These are phyloP conservation scores for Brachyhypopomus gauderio DNA, from an alignment of 2,113 vertebrate genomes.

Conservation along the genomic window DNA sequence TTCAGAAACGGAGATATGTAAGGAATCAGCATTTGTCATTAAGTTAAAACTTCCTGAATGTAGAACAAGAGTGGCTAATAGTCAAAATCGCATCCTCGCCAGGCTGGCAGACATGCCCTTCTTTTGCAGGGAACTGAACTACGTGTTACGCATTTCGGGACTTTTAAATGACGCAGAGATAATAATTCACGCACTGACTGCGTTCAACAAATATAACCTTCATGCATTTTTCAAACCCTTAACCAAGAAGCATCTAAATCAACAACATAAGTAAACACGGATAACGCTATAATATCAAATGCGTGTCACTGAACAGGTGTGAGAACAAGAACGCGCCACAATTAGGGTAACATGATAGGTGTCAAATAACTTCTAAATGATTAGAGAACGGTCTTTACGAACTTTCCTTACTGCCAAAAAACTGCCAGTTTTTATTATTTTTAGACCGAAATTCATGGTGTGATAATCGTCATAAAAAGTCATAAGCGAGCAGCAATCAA, in stretches of 20 bases:
- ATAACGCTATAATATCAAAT: neutral
- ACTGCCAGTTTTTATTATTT: neutral
- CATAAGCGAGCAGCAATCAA: too few relatives aligned
- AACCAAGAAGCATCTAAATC: neutral
- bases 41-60: slow-evolving; percentile 40
- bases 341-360: neutral
- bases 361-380: neutral
- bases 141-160: neutral
- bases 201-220: neutral
- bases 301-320: slow-evolving; percentile 11
- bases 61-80: neutral
- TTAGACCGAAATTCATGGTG: too few relatives aligned
- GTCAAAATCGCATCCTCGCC: slow-evolving; percentile 42
- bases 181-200: neutral
- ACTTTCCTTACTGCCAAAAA: neutral
- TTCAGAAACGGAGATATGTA: neutral
- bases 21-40: slow-evolving; percentile 4
- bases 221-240: neutral
- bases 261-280: neutral
- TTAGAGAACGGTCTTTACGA: neutral
- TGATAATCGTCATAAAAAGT: too few relatives aligned
- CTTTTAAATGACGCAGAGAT: neutral
- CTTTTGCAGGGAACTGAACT: neutral
- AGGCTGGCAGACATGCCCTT: neutral
- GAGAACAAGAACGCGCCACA: neutral